These are phyloP conservation scores for Melanotaenia boesemani DNA, from an alignment of 2,797 vertebrate genomes.

Conservation along the genomic window DNA sequence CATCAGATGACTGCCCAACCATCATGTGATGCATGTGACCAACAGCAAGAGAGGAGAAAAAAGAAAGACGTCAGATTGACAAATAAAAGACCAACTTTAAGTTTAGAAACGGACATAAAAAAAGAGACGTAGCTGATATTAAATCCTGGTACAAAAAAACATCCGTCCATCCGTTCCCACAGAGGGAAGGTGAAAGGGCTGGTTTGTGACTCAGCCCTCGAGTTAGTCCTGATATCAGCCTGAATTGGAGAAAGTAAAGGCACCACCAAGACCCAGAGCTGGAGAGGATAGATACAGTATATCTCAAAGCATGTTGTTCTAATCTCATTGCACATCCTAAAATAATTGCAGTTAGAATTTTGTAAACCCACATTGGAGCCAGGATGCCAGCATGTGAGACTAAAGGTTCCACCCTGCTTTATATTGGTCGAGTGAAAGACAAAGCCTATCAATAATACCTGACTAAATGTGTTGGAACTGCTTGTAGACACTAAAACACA, in stretches of 20 bases:
- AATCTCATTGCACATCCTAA: constrained; percentile 5
- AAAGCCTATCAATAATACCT: neutral
- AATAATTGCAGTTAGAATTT: neutral
- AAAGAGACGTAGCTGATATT: constrained; percentile 37
- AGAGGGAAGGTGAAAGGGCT: constrained; percentile 66
- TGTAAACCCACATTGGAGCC: neutral
- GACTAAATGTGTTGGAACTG: neutral
- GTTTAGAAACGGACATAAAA: constrained; percentile 19
- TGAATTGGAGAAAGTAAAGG: neutral
- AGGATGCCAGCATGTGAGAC: too few species aligned
- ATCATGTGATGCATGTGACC: neutral
- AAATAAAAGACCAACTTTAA: constrained; percentile 24
- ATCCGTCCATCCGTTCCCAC: constrained; percentile 51
- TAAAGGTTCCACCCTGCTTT: neutral
- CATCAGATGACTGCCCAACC: neutral
- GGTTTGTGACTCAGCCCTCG: constrained; percentile 41
- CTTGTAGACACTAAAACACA: neutral
- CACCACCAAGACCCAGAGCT: constrained; percentile 23
- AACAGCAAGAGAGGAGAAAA: neutral
- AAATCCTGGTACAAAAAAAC: constrained; percentile 46
- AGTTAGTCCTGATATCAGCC: constrained; percentile 41
- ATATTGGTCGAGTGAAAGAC: neutral
- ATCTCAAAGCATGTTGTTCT: neutral
- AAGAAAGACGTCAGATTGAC: constrained; percentile 5
- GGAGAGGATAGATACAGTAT: constrained; percentile 6